A percentile compares a stretch with the other conserved stretches of the same genome.
phyloP scores from a whole-genome alignment of 1,140 invertebrate genomes.

The Scaptomyza hsui region DNA sequence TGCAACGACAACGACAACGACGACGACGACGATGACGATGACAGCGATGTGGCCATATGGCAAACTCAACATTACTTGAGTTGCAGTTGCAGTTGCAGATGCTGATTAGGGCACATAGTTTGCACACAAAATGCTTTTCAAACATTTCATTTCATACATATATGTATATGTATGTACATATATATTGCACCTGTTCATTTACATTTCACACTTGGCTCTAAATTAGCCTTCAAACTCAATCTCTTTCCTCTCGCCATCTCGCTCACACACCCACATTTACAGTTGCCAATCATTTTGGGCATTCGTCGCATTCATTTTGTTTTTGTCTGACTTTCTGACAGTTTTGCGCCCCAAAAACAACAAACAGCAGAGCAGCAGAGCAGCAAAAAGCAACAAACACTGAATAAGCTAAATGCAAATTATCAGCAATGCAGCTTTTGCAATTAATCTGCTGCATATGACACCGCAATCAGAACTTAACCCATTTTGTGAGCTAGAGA shows the following conservation, averaged over 20 bases:
- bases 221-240: constrained; percentile 19
- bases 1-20: constrained; percentile 55
- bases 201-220: constrained; percentile 33
- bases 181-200: constrained; percentile 27
- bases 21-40: not conserved
- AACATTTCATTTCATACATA: not conserved
- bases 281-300: constrained; percentile 57
- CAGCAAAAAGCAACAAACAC: not conserved
- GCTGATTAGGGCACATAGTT: too few species aligned
- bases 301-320: not conserved
- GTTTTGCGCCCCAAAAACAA: not conserved
- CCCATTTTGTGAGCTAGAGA: too few species aligned
- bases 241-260: constrained; percentile 7
- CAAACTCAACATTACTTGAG: constrained; percentile 21
- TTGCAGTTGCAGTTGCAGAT: constrained; percentile 16
- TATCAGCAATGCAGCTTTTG: constrained; percentile 75
- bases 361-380: too few species aligned
- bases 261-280: constrained; percentile 22
- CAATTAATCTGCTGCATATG: constrained; percentile 80
- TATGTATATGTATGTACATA: not conserved
- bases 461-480: constrained; percentile 77
- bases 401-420: constrained; percentile 55
- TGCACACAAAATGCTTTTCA: not conserved
- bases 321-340: constrained; percentile 56
- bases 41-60: constrained; percentile 65